Evolutionary conservation across 2,888 invertebrate species (phyloP).

Genomic region (Aquatica leii): DNA sequence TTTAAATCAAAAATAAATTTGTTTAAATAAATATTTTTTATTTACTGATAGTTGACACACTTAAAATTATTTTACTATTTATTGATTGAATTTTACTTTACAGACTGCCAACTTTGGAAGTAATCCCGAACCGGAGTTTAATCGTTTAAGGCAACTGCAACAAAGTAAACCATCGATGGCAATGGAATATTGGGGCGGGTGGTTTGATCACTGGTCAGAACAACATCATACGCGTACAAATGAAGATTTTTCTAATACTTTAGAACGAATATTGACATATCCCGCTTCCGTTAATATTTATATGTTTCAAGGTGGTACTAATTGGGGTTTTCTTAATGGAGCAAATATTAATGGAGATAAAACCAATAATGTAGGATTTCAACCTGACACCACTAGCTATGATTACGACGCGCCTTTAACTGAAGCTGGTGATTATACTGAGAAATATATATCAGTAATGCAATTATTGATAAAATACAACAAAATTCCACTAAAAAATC

Average conservation of each 20-base stretch:
- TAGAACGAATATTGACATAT: conserved; percentile 41
- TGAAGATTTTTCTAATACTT: conserved; percentile 38
- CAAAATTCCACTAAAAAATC: conserved; percentile 50
- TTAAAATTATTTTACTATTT: no score
- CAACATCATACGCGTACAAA: conserved; percentile 44
- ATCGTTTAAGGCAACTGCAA: conserved; percentile 58
- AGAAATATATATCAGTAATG: conserved; percentile 78
- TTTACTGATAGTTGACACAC: no score
- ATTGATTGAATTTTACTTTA: no score
- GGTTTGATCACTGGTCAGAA: conserved; percentile 67
- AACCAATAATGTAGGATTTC: conserved; percentile 46
- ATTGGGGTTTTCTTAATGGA: conserved; percentile 73
- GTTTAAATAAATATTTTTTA: no score
- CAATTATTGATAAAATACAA: conserved; percentile 61
- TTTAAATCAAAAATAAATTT: no score
- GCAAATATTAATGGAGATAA: conserved; percentile 41
- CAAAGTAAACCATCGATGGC: conserved; percentile 64
- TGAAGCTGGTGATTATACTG: conserved; percentile 91
- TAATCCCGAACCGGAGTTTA: conserved; percentile 58
- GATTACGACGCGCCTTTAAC: conserved; percentile 83
- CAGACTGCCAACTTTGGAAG: conserved; percentile 64
- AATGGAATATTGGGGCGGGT: conserved; percentile 68
- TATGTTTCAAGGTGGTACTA: conserved; percentile 92
- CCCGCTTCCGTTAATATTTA: conserved; percentile 82
- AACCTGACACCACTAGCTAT: conserved; percentile 59